Percentiles rank a stretch among this genome's conserved stretches.
phyloP scores from a whole-genome alignment of 2,113 vertebrate genomes.

The Labeo catla region DNA sequence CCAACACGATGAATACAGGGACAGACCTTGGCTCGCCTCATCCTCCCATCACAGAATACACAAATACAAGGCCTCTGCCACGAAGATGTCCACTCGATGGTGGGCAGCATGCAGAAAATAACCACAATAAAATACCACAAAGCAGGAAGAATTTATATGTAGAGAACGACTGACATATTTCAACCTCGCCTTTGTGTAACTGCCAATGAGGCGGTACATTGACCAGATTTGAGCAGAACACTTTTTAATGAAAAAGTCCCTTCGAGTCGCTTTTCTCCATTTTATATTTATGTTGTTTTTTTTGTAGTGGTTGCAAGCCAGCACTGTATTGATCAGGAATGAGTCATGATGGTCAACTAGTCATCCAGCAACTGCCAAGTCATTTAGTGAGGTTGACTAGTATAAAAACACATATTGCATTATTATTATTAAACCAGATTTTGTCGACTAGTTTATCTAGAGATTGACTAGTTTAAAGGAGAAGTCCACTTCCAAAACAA shows the following conservation, averaged over 20 bases:
- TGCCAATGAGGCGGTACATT: neutral
- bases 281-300: neutral
- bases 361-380: neutral
- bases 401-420: neutral
- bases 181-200: conserved; percentile 19
- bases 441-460: no score
- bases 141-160: conserved; percentile 57
- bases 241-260: conserved; percentile 20
- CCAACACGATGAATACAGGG: conserved; percentile 75
- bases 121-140: conserved; percentile 51
- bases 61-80: conserved; percentile 63
- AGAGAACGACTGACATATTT: conserved; percentile 31
- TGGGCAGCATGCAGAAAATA: conserved; percentile 43
- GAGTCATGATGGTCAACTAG: neutral
- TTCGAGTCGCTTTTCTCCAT: neutral
- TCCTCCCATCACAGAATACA: conserved; percentile 67
- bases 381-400: neutral
- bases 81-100: conserved; percentile 31
- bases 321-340: neutral
- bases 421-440: no score
- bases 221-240: neutral
- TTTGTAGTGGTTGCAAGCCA: neutral
- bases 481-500: no score
- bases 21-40: conserved; percentile 66
- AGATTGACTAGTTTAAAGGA: no score